Evolutionary conservation across 2,113 vertebrate species (phyloP), one percentile per base, ranked within the genome.

Genomic region (Barbus barbus): DNA sequence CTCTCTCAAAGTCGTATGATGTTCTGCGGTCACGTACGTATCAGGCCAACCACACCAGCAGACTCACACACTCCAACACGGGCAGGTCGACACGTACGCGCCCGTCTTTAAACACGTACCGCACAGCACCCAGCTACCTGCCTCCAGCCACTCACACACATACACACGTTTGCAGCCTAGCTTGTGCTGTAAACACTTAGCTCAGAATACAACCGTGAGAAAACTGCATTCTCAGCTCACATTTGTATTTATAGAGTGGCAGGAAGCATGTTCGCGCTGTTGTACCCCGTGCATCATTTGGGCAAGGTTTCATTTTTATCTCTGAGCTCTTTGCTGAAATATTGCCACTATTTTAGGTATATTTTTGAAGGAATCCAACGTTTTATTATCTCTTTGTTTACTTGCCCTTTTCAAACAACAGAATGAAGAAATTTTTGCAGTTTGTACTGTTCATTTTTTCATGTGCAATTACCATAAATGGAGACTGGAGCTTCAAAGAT

Each of bases 21-120:
- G 24, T 67, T 33, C 38, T 92, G 94, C 26, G 92, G 93, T 93
- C 76, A 84, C 87, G 84, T 46, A 71, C 86, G 69, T 69, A 56
- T 76, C 26, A 85, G 31, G 76, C 67, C 83, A 48, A 80, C 76
- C 74, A 18, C 87, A 86, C 69, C 78, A 60, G 11, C n/a, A 58
- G 41, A 31, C 77, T 84, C 78, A 60, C 76, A 83, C 78, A 84
- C 82, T 79, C 58, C 41, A 77, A 86, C 85, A 88, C 58, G 82
- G 91, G 90, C 89, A 92, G 85, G 86, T 89, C 91, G 83, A 86
- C 94, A 94, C 94, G 92, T 94, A 94, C 76, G 3, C 90, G 84
- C 81, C 67, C 51, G 67, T 48, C 76, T 75, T 85, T 31, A 84
- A 56, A 58, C 92, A 92, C 90, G 91, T 93, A 91, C 8, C 41